Evolutionary conservation across 2,113 vertebrate species (phyloP).

Genomic region (Ctenodactylus gundi): DNA sequence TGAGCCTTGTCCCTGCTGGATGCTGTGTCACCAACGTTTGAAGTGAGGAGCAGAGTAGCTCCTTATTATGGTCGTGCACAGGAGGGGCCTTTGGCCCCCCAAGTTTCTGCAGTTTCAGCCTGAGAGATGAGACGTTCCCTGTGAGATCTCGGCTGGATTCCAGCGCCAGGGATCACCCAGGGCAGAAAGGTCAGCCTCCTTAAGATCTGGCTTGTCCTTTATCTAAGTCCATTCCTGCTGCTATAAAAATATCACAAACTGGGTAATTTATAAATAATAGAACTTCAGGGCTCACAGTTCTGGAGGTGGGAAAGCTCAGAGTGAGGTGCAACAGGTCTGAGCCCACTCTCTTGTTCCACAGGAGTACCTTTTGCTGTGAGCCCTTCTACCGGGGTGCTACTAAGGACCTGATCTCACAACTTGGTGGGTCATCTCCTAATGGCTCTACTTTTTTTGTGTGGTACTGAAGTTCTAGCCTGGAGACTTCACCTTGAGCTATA

Average conservation of each 20-base stretch:
- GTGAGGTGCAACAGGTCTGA: neutral
- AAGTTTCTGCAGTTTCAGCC: neutral
- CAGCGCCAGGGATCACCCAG: neutral
- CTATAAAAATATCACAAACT: neutral
- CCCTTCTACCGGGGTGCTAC: no score
- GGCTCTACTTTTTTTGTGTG: no score
- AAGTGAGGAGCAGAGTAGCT: neutral
- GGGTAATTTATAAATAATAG: neutral
- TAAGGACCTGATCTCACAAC: no score
- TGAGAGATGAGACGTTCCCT: neutral
- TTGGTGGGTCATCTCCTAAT: no score
- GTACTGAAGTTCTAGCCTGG: no score
- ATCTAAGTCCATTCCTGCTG: neutral
- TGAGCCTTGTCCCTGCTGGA: neutral
- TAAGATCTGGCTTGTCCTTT: neutral
- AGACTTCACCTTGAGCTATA: no score
- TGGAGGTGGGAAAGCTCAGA: neutral
- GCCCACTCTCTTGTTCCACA: neutral
- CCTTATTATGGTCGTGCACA: neutral
- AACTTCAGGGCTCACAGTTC: neutral
- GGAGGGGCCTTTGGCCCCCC: neutral
- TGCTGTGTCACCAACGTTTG: neutral
- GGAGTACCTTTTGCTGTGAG: neutral
- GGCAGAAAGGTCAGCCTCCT: neutral
- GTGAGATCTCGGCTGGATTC: neutral